These are phyloP conservation scores for Embidobia sp. DNA, from an alignment of 2,888 invertebrate genomes.

Conservation along the genomic window DNA sequence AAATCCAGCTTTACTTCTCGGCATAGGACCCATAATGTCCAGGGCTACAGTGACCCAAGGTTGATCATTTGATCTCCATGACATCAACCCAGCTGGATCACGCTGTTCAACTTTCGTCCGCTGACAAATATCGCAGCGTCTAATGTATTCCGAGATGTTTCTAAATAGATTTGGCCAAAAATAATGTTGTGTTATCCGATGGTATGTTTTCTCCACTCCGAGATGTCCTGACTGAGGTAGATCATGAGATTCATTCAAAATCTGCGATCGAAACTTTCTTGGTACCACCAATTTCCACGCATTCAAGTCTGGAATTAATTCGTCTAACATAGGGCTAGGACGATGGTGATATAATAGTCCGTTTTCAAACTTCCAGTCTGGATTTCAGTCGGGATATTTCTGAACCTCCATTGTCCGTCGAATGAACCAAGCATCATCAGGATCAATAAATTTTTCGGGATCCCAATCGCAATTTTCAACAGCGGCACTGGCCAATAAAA, in stretches of 20 bases:
- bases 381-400: too few relatives aligned
- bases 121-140: neutral
- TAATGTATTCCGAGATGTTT: neutral
- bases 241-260: neutral
- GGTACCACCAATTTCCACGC: slow-evolving; percentile 5
- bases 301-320: neutral
- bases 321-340: too few relatives aligned
- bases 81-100: neutral
- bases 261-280: neutral
- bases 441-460: too few relatives aligned
- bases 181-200: slow-evolving; percentile 3
- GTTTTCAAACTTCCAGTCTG: neutral
- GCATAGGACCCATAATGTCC: neutral
- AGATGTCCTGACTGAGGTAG: slow-evolving; percentile 5
- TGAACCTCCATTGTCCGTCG: too few relatives aligned
- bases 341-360: too few relatives aligned
- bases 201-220: slow-evolving; percentile 11
- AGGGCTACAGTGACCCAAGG: neutral
- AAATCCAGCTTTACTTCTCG: neutral
- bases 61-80: neutral
- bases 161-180: neutral
- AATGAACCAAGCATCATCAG: too few relatives aligned
- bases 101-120: neutral
- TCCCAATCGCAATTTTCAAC: neutral
- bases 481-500: neutral